phyloP scores from a whole-genome alignment of 1,140 invertebrate species.

The Drosophila sucinea region DNA sequence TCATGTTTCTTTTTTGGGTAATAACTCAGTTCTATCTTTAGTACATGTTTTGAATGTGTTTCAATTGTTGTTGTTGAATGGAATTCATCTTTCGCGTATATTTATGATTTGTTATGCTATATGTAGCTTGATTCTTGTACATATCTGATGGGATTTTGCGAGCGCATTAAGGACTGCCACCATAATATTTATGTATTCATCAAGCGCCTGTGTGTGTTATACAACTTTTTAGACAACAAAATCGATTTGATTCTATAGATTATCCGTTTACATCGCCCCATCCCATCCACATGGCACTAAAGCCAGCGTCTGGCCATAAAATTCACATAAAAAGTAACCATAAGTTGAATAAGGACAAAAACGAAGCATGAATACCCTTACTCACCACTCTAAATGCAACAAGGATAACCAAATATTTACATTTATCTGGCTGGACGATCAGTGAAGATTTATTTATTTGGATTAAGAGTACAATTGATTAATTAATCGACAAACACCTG shows the following conservation, averaged over 20 bases:
- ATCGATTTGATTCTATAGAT: conserved; percentile 14
- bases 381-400: too few relatives aligned
- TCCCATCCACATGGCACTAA: neutral
- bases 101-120: neutral
- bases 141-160: neutral
- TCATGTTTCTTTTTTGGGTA: too few relatives aligned
- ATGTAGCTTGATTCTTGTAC: neutral
- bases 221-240: conserved; percentile 11
- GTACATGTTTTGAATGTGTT: neutral
- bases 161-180: conserved; percentile 7
- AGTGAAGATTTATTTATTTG: too few relatives aligned
- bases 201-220: conserved; percentile 6
- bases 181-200: conserved; percentile 14
- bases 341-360: neutral
- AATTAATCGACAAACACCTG: neutral
- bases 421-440: too few relatives aligned
- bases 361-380: neutral
- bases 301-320: conserved; percentile 8
- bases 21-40: neutral
- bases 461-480: neutral
- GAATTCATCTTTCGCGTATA: neutral
- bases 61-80: neutral
- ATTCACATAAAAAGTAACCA: neutral
- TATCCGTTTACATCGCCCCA: conserved; percentile 1
- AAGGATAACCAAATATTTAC: too few relatives aligned